phyloP scores from a whole-genome alignment of 1,140 invertebrate genomes.

The Latrodectus geometricus region DNA sequence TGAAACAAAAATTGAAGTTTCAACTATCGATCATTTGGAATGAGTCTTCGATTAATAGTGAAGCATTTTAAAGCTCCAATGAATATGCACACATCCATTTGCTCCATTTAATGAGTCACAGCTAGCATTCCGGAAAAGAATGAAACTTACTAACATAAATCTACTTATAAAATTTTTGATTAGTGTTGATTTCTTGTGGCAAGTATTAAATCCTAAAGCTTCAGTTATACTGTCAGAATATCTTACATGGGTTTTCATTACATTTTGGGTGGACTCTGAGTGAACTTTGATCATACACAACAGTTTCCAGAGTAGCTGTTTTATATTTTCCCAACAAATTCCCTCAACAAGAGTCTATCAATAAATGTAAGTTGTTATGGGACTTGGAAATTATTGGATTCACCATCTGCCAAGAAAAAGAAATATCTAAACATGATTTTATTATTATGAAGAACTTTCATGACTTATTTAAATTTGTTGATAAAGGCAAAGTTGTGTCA shows the following conservation, averaged over 20 bases:
- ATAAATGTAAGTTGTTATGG: background rate
- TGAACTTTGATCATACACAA: background rate
- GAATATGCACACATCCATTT: background rate
- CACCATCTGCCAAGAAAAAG: background rate
- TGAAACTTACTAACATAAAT: constrained; percentile 7
- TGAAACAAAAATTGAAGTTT: background rate
- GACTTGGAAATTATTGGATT: background rate
- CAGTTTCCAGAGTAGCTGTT: background rate
- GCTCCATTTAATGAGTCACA: constrained; percentile 1
- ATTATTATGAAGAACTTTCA: background rate
- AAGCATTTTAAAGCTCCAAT: constrained; percentile 7
- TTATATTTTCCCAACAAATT: background rate
- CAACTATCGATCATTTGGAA: constrained; percentile 1
- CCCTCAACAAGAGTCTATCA: background rate
- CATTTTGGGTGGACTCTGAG: background rate
- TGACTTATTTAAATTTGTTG: too few relatives aligned
- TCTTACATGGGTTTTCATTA: background rate
- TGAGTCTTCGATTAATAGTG: background rate
- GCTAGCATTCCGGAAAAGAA: background rate
- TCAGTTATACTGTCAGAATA: background rate
- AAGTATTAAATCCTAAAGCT: background rate
- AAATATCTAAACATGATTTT: background rate
- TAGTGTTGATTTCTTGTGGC: background rate
- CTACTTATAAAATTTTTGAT: background rate
- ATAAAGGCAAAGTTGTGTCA: too few relatives aligned